Evolutionary conservation across 2,888 invertebrate species (phyloP), one percentile per base, ranked within the genome.

Genomic region (Melanophora roralis): DNA sequence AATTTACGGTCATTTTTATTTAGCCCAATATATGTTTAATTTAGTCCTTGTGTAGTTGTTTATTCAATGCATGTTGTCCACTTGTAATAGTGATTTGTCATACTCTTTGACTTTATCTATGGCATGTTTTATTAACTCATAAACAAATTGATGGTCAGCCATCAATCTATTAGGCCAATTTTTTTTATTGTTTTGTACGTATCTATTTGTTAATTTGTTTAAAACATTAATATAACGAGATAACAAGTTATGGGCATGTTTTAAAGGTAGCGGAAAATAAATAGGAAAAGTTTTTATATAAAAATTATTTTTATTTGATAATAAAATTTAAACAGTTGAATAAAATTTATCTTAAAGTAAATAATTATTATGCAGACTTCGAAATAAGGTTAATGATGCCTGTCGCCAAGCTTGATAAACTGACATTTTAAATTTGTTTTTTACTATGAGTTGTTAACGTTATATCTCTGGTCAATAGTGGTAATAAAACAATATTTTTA

Each of bases 91-190:
- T 27, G 67, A 72, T 80, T 80, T 80, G 76, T 80, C 80, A 80
- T 76, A 80, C 73, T 76, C 6, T 27, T 60, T 62, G 80, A 51
- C 60, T 68, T 80, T 80, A 80, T 80, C 76, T 53, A 40, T 40
- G 53, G 23, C 14, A 49, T 40, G 12, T 67, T 76, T 60, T 80
- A 68, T 76, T 76, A 51, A 59, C 67, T 62, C 73, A 71, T 82
- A 78, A 77, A 60, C 78, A 81, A 82, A 83, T 83, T 83, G 82
- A 84, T 84, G 78, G 77, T 59, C 77, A 67, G 72, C 49, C 78
- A 82, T 83, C 80, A 80, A 82, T 83, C 79, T 43, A 49, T 40
- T 16, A 40, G 57, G 43, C 49, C 55, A 55, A 49, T 57, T 27
- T 51, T 38, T 67, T 49, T 59, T 43, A n/a, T 51, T 55, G 19